Conservation (phyloP, 1,140 invertebrate species). For the Macrosteles quadrilineatus region DNA sequence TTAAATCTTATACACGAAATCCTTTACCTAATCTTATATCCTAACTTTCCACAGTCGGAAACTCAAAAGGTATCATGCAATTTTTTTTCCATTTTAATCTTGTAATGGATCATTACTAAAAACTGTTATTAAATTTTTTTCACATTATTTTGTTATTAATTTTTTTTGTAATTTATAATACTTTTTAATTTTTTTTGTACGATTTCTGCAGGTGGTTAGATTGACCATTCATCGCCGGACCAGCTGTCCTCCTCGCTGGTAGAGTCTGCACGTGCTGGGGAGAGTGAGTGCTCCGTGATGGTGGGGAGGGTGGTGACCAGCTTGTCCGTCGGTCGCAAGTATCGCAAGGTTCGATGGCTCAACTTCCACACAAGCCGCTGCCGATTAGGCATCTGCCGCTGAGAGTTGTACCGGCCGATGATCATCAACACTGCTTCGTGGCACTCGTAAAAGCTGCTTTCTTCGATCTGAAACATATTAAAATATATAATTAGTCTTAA, state of each 20-base stretch:
- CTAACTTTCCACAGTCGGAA: too few relatives aligned
- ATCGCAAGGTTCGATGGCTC: slow-evolving; percentile 52
- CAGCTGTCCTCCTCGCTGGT: slow-evolving; percentile 23
- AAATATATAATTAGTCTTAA: too few relatives aligned
- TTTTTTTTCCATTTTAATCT: too few relatives aligned
- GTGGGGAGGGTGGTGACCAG: slow-evolving; percentile 69
- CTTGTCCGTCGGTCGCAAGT: slow-evolving; percentile 71
- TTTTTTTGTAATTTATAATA: slow-evolving; percentile 14
- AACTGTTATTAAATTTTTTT: neutral
- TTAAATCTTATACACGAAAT: too few relatives aligned
- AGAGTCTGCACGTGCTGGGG: neutral
- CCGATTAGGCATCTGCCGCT: slow-evolving; percentile 66
- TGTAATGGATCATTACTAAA: too few relatives aligned
- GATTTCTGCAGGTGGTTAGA: neutral
- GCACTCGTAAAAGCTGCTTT: slow-evolving; percentile 61
- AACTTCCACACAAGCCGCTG: slow-evolving; percentile 72
- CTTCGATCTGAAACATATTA: slow-evolving; percentile 63
- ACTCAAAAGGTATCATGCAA: too few relatives aligned
- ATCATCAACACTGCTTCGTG: slow-evolving; percentile 61
- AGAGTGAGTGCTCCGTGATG: slow-evolving; percentile 63
- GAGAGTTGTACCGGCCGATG: slow-evolving; percentile 67
- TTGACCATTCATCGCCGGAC: neutral
- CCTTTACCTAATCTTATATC: too few relatives aligned
- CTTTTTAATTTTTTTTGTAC: neutral
- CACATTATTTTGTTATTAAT: neutral